phyloP scores from a whole-genome alignment of 1,140 invertebrate genomes.

The Orchestia grillus region DNA sequence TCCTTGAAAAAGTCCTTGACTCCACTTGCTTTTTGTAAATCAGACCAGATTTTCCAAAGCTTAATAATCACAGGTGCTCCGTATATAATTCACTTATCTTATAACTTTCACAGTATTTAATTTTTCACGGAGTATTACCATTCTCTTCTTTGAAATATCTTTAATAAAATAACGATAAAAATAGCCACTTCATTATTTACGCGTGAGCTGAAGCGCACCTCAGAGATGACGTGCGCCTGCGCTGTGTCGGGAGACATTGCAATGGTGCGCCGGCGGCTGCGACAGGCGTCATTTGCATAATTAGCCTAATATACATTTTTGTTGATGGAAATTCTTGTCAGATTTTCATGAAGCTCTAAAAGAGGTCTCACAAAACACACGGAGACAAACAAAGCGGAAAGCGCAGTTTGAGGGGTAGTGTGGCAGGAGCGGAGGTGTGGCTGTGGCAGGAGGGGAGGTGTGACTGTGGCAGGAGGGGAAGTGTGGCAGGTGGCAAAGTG shows the following conservation, averaged over 20 bases:
- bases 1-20: no score
- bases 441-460: neutral
- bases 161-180: no score
- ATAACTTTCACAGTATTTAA: no score
- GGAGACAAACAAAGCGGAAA: constrained; percentile 4
- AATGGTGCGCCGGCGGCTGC: neutral
- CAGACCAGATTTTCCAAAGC: no score
- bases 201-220: neutral
- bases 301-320: constrained; percentile 44
- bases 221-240: neutral
- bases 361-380: neutral
- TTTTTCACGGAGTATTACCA: no score
- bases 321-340: constrained; percentile 56
- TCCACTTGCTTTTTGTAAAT: no score
- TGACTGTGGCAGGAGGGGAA: neutral
- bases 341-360: constrained; percentile 54
- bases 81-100: no score
- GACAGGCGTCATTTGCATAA: constrained; percentile 41
- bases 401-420: neutral
- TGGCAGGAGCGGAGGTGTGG: neutral
- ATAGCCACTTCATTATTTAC: no score
- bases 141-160: no score
- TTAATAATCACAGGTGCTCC: no score
- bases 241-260: neutral
- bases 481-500: neutral